A percentile compares a stretch with the other conserved stretches of the same genome.
phyloP scores from a whole-genome alignment of 2,888 invertebrate species.

The Lydus trimaculatus region DNA sequence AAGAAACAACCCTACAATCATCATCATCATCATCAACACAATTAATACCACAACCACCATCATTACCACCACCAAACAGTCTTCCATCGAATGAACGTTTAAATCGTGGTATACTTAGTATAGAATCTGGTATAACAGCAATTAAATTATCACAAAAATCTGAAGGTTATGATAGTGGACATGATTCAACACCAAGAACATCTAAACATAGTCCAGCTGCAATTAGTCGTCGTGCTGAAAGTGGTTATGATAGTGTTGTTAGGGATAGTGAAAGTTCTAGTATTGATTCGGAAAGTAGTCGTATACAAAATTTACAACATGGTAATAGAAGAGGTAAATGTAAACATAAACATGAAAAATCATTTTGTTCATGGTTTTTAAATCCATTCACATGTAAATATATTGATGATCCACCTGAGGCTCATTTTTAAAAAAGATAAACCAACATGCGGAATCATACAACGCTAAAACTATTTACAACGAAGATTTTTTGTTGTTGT shows the following conservation, averaged over 20 bases:
- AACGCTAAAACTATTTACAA: slow-evolving; percentile 9
- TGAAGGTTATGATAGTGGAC: slow-evolving; percentile 84
- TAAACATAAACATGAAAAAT: slow-evolving; percentile 73
- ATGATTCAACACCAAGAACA: slow-evolving; percentile 82
- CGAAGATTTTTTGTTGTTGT: neutral
- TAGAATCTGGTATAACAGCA: slow-evolving; percentile 71
- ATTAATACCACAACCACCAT: slow-evolving; percentile 57
- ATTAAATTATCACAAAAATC: slow-evolving; percentile 66
- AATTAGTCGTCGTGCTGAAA: slow-evolving; percentile 82
- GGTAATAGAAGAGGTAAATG: slow-evolving; percentile 64
- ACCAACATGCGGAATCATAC: too few species aligned
- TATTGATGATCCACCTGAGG: slow-evolving; percentile 67
- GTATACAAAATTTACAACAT: slow-evolving; percentile 54
- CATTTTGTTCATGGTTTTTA: slow-evolving; percentile 77
- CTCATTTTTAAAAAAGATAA: slow-evolving; percentile 54
- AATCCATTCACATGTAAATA: slow-evolving; percentile 81
- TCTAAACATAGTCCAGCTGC: slow-evolving; percentile 83
- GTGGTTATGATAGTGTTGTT: slow-evolving; percentile 91
- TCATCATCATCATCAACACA: slow-evolving; percentile 47
- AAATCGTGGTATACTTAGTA: slow-evolving; percentile 68
- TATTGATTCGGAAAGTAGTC: slow-evolving; percentile 74
- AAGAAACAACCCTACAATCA: slow-evolving; percentile 62
- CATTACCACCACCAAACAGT: slow-evolving; percentile 65
- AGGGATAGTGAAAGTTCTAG: slow-evolving; percentile 89
- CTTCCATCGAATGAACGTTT: slow-evolving; percentile 70